Evolutionary conservation across 2,113 vertebrate genomes (phyloP).

Genomic region (Chiloscyllium plagiosum): DNA sequence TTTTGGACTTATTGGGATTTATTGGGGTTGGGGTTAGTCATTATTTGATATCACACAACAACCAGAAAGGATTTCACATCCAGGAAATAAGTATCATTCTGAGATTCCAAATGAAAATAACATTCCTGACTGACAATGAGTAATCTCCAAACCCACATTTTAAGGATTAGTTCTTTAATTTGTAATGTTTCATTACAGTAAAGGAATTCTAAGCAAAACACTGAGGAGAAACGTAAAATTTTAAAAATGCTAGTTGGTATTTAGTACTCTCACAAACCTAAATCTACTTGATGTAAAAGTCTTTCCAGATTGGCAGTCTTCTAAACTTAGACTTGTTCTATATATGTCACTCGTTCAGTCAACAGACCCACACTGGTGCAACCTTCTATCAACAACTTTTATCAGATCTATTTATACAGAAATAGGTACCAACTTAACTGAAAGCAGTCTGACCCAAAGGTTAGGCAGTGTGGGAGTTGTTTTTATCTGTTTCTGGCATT

Average conservation of each 20-base stretch:
- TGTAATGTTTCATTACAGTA: background rate
- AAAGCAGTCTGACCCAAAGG: background rate
- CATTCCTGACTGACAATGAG: background rate
- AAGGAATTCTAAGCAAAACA: background rate
- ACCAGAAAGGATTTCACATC: background rate
- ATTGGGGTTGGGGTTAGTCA: background rate
- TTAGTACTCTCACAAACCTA: background rate
- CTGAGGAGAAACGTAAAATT: background rate
- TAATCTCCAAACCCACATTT: background rate
- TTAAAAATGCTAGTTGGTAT: background rate
- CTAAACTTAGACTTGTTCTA: slow-evolving; percentile 20
- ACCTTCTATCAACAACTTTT: background rate
- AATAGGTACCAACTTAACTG: background rate
- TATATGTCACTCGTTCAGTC: background rate
- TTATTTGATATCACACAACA: background rate
- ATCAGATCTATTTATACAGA: background rate
- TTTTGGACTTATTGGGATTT: background rate
- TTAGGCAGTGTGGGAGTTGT: background rate
- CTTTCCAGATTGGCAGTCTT: background rate
- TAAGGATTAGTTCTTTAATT: background rate
- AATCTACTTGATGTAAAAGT: background rate
- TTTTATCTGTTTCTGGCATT: background rate
- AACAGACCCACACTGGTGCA: background rate
- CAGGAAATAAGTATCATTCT: background rate
- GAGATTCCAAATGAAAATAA: background rate